Evolutionary conservation across 2,113 vertebrate species (phyloP).

Genomic region (Cricetomys ansorgei): DNA sequence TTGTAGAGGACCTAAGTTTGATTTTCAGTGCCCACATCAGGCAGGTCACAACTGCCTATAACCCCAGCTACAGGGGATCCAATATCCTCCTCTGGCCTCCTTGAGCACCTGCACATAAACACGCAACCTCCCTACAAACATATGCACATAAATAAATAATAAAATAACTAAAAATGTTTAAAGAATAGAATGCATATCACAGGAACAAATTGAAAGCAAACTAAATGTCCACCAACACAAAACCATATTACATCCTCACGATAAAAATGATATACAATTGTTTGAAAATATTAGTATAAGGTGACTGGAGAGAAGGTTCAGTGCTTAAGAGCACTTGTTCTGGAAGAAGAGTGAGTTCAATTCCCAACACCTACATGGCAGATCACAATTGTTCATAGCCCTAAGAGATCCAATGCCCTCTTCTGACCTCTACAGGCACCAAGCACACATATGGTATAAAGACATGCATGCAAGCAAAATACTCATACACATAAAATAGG

Average conservation of each 20-base stretch:
- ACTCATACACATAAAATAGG: background rate
- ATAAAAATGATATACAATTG: background rate
- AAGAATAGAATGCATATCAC: background rate
- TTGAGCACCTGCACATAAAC: background rate
- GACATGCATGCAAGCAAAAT: background rate
- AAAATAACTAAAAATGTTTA: background rate
- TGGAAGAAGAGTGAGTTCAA: too few species aligned
- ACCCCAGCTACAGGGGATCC: background rate
- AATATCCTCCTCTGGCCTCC: background rate
- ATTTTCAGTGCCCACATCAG: background rate
- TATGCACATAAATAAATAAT: background rate
- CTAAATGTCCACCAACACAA: background rate
- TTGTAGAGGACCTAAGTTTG: background rate
- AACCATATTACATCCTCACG: background rate
- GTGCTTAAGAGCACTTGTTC: background rate
- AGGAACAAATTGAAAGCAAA: background rate
- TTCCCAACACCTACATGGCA: too few species aligned
- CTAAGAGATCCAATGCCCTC: background rate
- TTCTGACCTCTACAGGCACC: background rate
- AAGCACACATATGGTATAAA: background rate
- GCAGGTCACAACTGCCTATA: background rate
- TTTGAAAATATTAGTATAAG: background rate
- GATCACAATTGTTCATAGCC: background rate
- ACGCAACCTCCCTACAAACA: background rate
- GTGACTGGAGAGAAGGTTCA: background rate